These are phyloP conservation scores for Drosophila algonquin DNA, from an alignment of 2,888 invertebrate genomes.

Conservation along the genomic window DNA sequence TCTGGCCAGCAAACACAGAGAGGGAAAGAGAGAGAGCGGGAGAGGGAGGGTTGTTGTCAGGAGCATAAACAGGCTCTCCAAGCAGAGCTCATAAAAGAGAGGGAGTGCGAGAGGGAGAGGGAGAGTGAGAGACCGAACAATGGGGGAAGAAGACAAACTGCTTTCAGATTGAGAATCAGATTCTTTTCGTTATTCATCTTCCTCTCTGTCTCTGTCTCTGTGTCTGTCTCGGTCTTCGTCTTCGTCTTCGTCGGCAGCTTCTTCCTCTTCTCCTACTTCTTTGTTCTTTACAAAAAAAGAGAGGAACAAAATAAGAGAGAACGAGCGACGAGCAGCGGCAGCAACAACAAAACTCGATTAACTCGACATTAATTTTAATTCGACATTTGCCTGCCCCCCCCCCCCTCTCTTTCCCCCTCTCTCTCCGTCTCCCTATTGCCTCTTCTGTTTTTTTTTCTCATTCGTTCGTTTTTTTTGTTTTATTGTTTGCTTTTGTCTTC, in stretches of 20 bases:
- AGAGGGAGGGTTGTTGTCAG: conserved; percentile 11
- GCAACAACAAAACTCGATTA: conserved; percentile 82
- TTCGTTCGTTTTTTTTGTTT: conserved; percentile 19
- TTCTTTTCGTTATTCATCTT: conserved; percentile 48
- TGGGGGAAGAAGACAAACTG: conserved; percentile 76
- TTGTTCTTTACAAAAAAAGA: conserved; percentile 10
- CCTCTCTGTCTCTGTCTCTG: conserved; percentile 1
- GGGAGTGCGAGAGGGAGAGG: conserved; percentile 44
- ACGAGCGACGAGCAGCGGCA: conserved; percentile 37
- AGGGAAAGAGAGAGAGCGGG: conserved; percentile 46
- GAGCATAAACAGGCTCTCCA: conserved; percentile 38
- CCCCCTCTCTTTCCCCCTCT: conserved; percentile 10
- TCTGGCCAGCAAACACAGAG: conserved; percentile 48
- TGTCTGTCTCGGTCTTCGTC: not conserved
- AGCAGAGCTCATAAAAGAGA: not conserved
- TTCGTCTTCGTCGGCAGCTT: conserved; percentile 29
- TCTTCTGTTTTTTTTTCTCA: conserved; percentile 37
- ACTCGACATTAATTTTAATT: conserved; percentile 82
- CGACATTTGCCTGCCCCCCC: conserved; percentile 70
- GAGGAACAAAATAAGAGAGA: conserved; percentile 15
- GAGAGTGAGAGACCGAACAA: conserved; percentile 49
- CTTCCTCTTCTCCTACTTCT: conserved; percentile 55
- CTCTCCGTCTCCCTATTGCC: conserved; percentile 8
- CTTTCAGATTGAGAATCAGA: conserved; percentile 70
- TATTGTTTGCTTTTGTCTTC: conserved; percentile 49